phyloP scores from a whole-genome alignment of 2,113 vertebrate genomes.

The Acinonyx jubatus region DNA sequence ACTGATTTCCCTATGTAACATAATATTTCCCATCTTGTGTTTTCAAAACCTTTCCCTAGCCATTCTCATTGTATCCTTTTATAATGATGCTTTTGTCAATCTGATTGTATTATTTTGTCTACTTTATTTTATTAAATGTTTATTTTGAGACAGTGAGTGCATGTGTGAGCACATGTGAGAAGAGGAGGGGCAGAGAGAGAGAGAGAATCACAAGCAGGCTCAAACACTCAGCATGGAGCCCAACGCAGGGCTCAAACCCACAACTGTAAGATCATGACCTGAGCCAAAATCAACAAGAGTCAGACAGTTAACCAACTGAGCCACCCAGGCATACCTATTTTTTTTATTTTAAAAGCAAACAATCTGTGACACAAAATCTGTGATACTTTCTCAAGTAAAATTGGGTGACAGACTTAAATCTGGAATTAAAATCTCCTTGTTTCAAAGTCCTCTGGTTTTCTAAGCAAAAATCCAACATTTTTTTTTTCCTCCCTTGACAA shows the following conservation, averaged over 20 bases:
- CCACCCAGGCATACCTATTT: too few relatives aligned
- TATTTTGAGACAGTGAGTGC: too few relatives aligned
- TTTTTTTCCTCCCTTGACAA: background rate
- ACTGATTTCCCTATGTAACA: conserved; percentile 9
- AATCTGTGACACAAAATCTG: background rate
- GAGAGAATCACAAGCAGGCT: too few relatives aligned
- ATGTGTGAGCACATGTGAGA: too few relatives aligned
- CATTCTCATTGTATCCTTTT: background rate
- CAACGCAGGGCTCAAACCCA: too few relatives aligned
- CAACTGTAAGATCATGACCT: too few relatives aligned
- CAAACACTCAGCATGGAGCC: too few relatives aligned
- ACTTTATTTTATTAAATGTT: background rate
- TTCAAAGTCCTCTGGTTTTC: conserved; percentile 12
- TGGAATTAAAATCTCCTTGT: background rate
- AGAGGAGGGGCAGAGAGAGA: too few relatives aligned
- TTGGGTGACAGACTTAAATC: background rate
- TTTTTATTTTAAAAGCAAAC: conserved; percentile 38
- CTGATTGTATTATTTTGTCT: background rate
- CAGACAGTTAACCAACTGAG: too few relatives aligned
- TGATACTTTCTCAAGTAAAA: background rate
- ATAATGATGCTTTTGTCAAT: background rate
- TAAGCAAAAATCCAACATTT: conserved; percentile 10
- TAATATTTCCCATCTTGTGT: background rate
- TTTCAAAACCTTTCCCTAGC: background rate
- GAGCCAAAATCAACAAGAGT: too few relatives aligned